Conservation (phyloP, 2,113 vertebrate species). For the Muscicapa adusta region DNA sequence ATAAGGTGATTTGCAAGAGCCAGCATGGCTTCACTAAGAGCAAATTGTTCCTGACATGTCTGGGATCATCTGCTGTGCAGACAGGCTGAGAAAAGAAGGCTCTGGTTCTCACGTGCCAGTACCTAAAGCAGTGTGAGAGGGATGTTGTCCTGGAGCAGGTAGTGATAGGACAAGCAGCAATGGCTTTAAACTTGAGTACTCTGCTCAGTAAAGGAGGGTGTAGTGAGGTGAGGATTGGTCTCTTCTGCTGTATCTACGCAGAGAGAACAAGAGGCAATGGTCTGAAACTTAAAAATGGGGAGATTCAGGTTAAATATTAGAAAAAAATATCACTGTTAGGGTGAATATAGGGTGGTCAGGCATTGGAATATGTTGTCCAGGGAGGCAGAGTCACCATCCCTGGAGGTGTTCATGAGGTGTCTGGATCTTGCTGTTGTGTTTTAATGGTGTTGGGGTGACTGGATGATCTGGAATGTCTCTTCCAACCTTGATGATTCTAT, state of each 20-base stretch:
- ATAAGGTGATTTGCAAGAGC: not conserved
- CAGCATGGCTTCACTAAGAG: not conserved
- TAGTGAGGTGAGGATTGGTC: accelerated
- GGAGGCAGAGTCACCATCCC: not conserved
- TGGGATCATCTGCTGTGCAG: not conserved
- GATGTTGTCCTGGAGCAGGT: not conserved
- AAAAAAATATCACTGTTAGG: no score
- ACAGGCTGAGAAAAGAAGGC: not conserved
- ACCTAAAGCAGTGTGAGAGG: not conserved
- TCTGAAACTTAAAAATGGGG: not conserved
- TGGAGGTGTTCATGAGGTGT: not conserved
- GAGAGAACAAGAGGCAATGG: not conserved
- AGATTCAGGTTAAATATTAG: not conserved
- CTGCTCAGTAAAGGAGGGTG: not conserved
- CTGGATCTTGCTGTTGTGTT: not conserved
- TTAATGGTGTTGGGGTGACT: not conserved
- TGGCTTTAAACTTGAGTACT: not conserved
- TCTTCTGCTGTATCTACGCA: not conserved
- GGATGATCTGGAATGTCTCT: not conserved
- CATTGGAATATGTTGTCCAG: not conserved
- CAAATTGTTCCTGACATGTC: not conserved
- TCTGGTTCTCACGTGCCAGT: not conserved
- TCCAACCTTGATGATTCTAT: not conserved
- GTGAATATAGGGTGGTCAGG: not conserved
- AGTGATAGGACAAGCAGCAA: not conserved